Evolutionary conservation across 1,140 invertebrate species (phyloP).

Genomic region (Trinorchestia longiramus): DNA sequence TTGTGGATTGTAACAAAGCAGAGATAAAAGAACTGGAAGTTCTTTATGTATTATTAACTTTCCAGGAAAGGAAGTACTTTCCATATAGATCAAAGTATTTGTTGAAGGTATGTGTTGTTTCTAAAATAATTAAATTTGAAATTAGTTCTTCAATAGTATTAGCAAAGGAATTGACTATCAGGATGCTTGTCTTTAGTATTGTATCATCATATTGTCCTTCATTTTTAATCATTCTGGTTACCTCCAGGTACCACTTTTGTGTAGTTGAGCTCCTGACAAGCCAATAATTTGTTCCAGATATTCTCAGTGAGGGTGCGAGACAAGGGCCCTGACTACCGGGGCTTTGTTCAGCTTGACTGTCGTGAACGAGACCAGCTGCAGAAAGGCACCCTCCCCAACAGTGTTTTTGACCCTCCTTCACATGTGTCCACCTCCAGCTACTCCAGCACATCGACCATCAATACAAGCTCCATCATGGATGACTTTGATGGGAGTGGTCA

Average conservation of each 20-base stretch:
- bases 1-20: too few relatives aligned
- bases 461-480: constrained; percentile 24
- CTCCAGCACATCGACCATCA: not conserved
- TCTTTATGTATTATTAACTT: too few relatives aligned
- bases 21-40: too few relatives aligned
- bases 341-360: constrained; percentile 80
- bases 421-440: not conserved
- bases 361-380: not conserved
- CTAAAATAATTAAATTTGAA: not conserved
- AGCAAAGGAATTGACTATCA: not conserved
- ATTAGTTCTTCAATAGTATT: not conserved
- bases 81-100: not conserved
- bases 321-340: constrained; percentile 79
- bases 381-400: not conserved
- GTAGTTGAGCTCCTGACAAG: not conserved
- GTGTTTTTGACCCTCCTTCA: not conserved
- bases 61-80: not conserved
- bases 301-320: constrained; percentile 80
- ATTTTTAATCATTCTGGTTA: not conserved
- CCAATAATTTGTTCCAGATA: constrained; percentile 72
- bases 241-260: not conserved
- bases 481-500: constrained; percentile 18
- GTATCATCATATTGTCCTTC: not conserved
- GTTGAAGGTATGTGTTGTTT: not conserved
- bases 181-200: not conserved